Base-by-base conservation (phyloP, 2,113 vertebrate genomes). In the Upupa epops region DNA sequence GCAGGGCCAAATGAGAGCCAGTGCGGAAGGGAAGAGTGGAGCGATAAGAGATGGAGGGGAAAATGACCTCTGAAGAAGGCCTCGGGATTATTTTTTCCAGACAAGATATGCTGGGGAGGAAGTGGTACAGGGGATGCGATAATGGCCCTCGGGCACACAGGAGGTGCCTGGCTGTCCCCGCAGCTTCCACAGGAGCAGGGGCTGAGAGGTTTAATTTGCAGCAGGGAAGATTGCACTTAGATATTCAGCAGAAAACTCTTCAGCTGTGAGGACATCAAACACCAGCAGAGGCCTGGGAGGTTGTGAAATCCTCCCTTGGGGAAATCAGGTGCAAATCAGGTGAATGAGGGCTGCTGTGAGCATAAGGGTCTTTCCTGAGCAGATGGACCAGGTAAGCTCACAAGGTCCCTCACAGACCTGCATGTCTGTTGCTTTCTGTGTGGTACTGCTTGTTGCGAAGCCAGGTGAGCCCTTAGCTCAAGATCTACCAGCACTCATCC, bases 21-120 rank as follows among this genome's bases (percentile, higher is more conserved):
- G 25, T 6, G 15, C 15, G 26, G 61, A 22, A 32, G 16, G 29
- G 65, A 51, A 86, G 58, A 88, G 80, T 22, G 37, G 51, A 32
- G 32, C 51, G 91, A 92, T 90, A 92, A 86, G 89, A 82, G 59
- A 75, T 3, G 37, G 69, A 87, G 42, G 22, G 66, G 32, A 13
- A 88, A 92, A 79, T 72, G 54, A 89, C 91, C 84, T 65, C 71
- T 18, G 42, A n/a, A 87, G 85, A 37, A 66, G 72, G 58, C 48
- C 42, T 71, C 0, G 4, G 79, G 56, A 64, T 77, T 86, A 66
- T 84, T 90, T 93, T 77, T 74, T 73, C 60, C 19, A 61, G 28
- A 63, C 18, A n/a, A 93, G 89, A 94, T 91, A 87, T 9, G 77
- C 66, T 71, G 68, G 46, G 81, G 31, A 84, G 70, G 73, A 65